Conservation (phyloP, 2,113 vertebrate species). For the Shinisaurus crocodilurus region DNA sequence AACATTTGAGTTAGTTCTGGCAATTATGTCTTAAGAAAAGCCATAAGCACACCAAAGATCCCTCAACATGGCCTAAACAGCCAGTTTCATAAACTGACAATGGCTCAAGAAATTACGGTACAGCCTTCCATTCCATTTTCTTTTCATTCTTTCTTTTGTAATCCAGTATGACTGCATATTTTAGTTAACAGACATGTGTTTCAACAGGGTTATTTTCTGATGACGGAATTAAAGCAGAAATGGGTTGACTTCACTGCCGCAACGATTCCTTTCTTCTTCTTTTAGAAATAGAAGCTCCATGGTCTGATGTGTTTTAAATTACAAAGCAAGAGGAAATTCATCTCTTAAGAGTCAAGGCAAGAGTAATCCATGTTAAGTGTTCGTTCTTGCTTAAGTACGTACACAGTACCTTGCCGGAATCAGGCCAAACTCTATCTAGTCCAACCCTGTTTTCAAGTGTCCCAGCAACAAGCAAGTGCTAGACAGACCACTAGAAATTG, state of each 20-base stretch:
- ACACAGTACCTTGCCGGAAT: not conserved
- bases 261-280: not conserved
- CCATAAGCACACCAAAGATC: not conserved
- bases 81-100: not conserved
- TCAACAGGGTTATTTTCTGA: not conserved
- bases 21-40: not conserved
- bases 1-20: not conserved
- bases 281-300: not conserved
- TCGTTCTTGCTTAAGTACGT: not conserved
- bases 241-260: not conserved
- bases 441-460: not conserved
- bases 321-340: no score
- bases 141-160: not conserved
- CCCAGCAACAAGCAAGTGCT: not conserved
- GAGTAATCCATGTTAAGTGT: not conserved
- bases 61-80: not conserved
- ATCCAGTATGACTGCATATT: slow-evolving; percentile 14
- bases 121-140: not conserved
- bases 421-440: not conserved
- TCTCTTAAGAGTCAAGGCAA: not conserved
- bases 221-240: not conserved
- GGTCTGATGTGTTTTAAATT: not conserved
- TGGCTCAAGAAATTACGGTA: not conserved
- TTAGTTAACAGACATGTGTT: not conserved
- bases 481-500: not conserved